Base-by-base conservation (phyloP, 2,113 vertebrate genomes). In the Trogon surrucura region DNA sequence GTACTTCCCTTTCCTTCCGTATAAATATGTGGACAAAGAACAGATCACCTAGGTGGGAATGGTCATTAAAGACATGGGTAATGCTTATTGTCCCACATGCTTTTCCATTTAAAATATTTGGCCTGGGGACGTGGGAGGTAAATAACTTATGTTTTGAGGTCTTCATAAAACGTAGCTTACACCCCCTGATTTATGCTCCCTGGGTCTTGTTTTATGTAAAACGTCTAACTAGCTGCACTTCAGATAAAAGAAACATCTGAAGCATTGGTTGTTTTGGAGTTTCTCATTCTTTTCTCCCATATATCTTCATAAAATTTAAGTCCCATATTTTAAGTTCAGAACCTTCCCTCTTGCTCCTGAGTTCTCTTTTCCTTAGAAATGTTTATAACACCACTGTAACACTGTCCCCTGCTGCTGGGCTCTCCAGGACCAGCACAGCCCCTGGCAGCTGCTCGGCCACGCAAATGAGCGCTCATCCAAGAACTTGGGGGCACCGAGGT, bases 211-310 rank as follows among this genome's bases (percentile, higher is more conserved):
- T 95, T 78, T 88, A 29, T 53, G 91, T 58, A 94, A 90, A 93
- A 82, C 25, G 12, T 20, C 61, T 51, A 88, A 81, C 36, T 11
- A 53, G 60, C 84, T 91, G 48, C 34, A 8, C 48, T 90, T 53
- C 29, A 96, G 95, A 96, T 94, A 93, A 97, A 94, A 81, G 94
- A 85, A 78, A 65, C 29, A 41, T 88, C 80, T 57, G 73, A 93
- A n/a, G 64, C 45, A 20, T 29, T 22, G 57, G 23, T 14, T 87
- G 3, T 32, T 58, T 87, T n/a, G 41, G 27, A 65, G 56, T 27
- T 50, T 41, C 80, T 91, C 64, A 25, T 66, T 85, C 79, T 90
- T 91, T 65, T 44, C 62, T 77, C 65, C 47, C 36, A 27, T 62
- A 61, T 38, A 82, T 91, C 95, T 91, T 72, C 58, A 57, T 47